Evolutionary conservation across 2,888 invertebrate species (phyloP), one percentile per base, ranked within the genome.

Genomic region (Ceriagrion tenellum): DNA sequence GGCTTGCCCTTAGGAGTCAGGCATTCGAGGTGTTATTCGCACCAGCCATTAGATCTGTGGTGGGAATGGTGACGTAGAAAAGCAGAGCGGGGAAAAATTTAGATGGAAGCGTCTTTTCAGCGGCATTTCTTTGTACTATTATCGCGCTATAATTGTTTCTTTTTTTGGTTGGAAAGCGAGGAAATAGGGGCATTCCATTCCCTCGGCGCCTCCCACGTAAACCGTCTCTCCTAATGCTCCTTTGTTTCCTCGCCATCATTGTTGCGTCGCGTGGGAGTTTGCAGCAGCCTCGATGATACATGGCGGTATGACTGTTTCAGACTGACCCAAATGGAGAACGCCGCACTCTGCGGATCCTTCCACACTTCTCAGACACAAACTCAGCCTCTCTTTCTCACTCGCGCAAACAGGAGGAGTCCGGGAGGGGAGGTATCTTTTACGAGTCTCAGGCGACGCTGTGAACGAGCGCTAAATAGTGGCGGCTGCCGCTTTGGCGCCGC

Each of bases 151-250:
- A 20, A 40, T 74, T 63, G 4, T 69, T 93, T 93, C 12, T 47
- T 69, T 47, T 47, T 47, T 47, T 47, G 47, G 40, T 55, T n/a
- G 93, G 40, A 69, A 69, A 93, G 47, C 69, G 93, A 69, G 69
- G 47, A 93, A 93, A 93, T 69, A 93, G 47, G 93, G 69, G 69
- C 93, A 93, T 93, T 93, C 74, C 93, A n/a, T 93, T 93, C 93
- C 69, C 93, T 63, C 47, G 35, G 47, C 69, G 40, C 93, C 40
- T 63, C 93, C 59, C 93, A 40, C 69, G 23, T 40, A 47, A n/a
- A 23, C 69, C 23, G 26, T n/a, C n/a, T 35, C 63, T 69, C 56
- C 59, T 90, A 26, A 26, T 26, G 55, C 30, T 26, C 56, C 81
- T 81, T 81, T 81, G 81, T 81, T 81, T 35, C 81, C 2, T 35